Conservation (phyloP, 2,113 vertebrate genomes). For the Oncorhynchus kisutch region DNA sequence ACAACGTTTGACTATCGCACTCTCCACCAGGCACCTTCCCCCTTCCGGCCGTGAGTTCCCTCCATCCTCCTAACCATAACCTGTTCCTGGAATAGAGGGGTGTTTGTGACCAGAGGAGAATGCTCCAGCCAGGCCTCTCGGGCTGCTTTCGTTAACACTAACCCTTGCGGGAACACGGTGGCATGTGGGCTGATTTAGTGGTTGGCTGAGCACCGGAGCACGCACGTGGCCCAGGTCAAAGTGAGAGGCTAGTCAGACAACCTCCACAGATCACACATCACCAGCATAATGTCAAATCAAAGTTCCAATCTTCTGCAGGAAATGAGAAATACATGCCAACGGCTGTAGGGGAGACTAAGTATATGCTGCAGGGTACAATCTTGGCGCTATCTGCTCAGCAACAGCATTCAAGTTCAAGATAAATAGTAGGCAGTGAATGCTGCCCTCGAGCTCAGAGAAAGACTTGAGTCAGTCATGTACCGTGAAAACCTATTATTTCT, state of each 20-base stretch:
- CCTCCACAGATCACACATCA: background rate
- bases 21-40: constrained; percentile 9
- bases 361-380: constrained; percentile 2
- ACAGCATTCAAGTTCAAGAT: background rate
- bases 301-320: too few species aligned
- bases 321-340: too few species aligned
- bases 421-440: background rate
- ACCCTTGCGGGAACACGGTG: constrained; percentile 39
- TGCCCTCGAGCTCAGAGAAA: too few species aligned
- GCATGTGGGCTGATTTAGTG: constrained; percentile 29
- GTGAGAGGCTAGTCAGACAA: background rate
- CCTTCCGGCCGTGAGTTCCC: background rate
- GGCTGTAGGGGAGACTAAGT: too few species aligned
- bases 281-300: too few species aligned
- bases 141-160: constrained; percentile 46
- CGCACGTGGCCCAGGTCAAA: too few species aligned
- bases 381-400: constrained; percentile 1
- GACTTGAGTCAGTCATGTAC: too few species aligned
- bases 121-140: constrained; percentile 5
- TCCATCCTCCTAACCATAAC: background rate
- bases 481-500: too few species aligned
- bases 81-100: constrained; percentile 28
- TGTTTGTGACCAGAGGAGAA: constrained; percentile 14
- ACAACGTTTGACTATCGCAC: background rate
- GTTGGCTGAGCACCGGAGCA: background rate